Base-by-base conservation (phyloP, 2,113 vertebrate species). In the Forbesichthys agassizii region DNA sequence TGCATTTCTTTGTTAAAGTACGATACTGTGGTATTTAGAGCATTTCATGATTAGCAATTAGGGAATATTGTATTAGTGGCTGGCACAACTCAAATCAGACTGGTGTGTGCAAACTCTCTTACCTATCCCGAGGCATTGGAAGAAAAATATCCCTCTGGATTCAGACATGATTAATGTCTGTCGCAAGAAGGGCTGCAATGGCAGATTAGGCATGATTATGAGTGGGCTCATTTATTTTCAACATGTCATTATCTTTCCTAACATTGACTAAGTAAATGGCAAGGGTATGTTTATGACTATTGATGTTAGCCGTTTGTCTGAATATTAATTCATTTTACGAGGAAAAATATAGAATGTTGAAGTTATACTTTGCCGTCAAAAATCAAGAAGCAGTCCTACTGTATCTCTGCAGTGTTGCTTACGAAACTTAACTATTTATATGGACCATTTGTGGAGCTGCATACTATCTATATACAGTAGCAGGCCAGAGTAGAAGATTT, bases 161-260 rank as follows among this genome's bases (percentile, higher is more conserved):
- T 81, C 85, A 70, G 74, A 76, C 61, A 69, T 91, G 90, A 93
- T 91, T 90, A 88, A 92, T 91, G 88, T 78, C 62, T 75, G 85
- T 83, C 77, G 79, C 74, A 79, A 75, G 75, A 83, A 80, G 83
- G 82, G 81, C 86, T 88, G 83, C 86, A 82, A 88, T 90, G 88
- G 90, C 85, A 90, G 88, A 91, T 91, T 90, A 91, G 80, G 77
- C 84, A 77, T 84, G 86, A 89, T 89, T 84, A 88, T 83, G 89
- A 86, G 75, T 75, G 69, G 84, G 70, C 83, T 90, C 89, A 91
- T 93, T 90, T 90, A 84, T 87, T 91, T 91, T 90, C 80, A 87
- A 82, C 87, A 90, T 88, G 86, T 91, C 88, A 87, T 91, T 90
- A 92, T 93, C 83, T 89, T 88, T 82, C 79, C 78, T 83, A 88